Base-by-base conservation (phyloP, 2,113 vertebrate genomes). In the Pristiophorus japonicus region DNA sequence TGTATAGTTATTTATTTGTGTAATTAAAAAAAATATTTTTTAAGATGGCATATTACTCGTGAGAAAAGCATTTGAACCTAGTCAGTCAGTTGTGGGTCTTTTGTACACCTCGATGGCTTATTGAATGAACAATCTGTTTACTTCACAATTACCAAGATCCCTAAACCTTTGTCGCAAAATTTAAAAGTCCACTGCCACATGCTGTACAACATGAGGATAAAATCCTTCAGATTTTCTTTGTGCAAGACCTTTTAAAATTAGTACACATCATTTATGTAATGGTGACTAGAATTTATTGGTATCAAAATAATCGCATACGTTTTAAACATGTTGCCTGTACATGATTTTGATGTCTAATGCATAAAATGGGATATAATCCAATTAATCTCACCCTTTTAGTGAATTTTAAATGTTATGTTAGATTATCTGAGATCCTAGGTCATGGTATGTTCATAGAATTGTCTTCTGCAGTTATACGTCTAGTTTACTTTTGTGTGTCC, bases 401-500 rank as follows among this genome's bases (percentile, higher is more conserved):
- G 42, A 10, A 51, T 70, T 92, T 92, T n/a, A 63, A 92, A 92
- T n/a, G 34, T 62, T 51, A 51, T 91, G 2, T 70, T 47, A 70
- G 65, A 70, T 24, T 94, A 30, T 67, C 63, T 20, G 45, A 94
- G 38, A 30, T 70, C 62, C 65, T 92, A 42, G 24, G 8, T 70
- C 65, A 70, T 94, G 65, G 65, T 47, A 16, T 66, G 65, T 47
- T 63, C 45, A 73, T 45, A 94, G 63, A 94, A 47, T 94, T 94
- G 38, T 73, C 66, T 94, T 94, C 93, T 70, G 42, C 66, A 67
- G 38, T 94, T 94, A 22, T 90, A 70, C 70, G 66, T 70, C 66
- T 94, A 97, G 97, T 97, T 97, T 97, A 97, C 97, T 97, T 97
- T 34, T 62, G 85, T 97, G 95, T 97, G 97, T 97, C 97, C 97